Percentiles rank a stretch among this genome's conserved stretches.
Conservation (phyloP, 2,888 invertebrate species). For the Tyria jacobaeae region DNA sequence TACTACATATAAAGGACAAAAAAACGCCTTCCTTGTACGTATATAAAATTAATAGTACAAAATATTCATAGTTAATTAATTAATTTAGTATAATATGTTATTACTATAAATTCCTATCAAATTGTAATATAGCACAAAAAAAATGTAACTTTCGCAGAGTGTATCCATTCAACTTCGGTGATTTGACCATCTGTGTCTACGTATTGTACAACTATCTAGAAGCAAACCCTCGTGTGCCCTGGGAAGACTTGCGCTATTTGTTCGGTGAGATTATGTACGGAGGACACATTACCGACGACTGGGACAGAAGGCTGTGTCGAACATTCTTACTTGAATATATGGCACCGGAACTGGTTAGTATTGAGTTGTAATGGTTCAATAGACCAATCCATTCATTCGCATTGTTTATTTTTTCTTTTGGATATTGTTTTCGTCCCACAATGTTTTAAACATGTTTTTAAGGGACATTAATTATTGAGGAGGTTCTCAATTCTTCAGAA, state of each 20-base stretch:
- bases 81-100: too few species aligned
- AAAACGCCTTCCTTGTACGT: not conserved
- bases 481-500: too few species aligned
- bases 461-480: too few species aligned
- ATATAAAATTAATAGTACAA: too few species aligned
- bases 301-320: conserved; percentile 95
- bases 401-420: too few species aligned
- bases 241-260: conserved; percentile 97
- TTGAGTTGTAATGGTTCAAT: too few species aligned
- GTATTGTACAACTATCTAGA: conserved; percentile 97
- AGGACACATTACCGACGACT: conserved; percentile 98
- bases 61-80: too few species aligned
- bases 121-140: too few species aligned
- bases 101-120: too few species aligned
- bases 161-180: conserved; percentile 94
- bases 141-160: conserved; percentile 81
- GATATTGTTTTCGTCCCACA: too few species aligned
- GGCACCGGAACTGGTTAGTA: conserved; percentile 91
- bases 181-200: conserved; percentile 96
- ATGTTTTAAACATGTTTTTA: too few species aligned
- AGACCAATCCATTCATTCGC: too few species aligned
- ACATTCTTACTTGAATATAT: conserved; percentile 95
- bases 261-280: conserved; percentile 99
- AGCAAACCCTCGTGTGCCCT: conserved; percentile 94
- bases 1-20: not conserved